A percentile compares a stretch with the other conserved stretches of the same genome.
Conservation (phyloP, 1,140 invertebrate genomes). For the Laodelphax striatellus region DNA sequence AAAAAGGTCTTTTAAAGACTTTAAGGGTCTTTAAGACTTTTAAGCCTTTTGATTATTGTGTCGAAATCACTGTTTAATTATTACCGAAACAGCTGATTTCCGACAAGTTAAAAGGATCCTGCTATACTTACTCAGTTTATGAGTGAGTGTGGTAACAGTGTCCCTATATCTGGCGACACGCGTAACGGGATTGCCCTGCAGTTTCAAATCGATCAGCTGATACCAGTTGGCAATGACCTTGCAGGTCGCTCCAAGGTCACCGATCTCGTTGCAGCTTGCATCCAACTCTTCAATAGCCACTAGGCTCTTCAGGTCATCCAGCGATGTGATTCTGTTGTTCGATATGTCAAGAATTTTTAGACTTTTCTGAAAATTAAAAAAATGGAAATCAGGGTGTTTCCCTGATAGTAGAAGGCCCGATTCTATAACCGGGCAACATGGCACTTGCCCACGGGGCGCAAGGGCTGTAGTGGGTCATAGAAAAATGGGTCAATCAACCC, state of each 20-base stretch:
- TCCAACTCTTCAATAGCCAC: slow-evolving; percentile 32
- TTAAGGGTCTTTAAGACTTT: no score
- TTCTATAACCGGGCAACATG: no score
- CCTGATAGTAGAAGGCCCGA: no score
- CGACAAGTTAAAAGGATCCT: no score
- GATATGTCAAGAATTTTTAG: slow-evolving; percentile 38
- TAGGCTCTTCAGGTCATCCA: slow-evolving; percentile 33
- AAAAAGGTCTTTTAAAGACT: no score
- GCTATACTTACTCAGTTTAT: background rate
- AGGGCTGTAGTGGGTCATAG: no score
- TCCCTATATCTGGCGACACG: slow-evolving; percentile 47
- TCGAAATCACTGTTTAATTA: no score
- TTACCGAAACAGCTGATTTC: no score
- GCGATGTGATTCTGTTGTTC: slow-evolving; percentile 34
- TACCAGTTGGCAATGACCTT: slow-evolving; percentile 38
- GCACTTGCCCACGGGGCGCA: no score
- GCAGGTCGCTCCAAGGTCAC: slow-evolving; percentile 35
- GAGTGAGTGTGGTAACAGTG: background rate
- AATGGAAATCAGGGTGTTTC: no score
- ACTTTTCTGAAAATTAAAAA: slow-evolving; percentile 13
- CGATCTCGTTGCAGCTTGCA: slow-evolving; percentile 37
- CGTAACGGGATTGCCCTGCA: slow-evolving; percentile 47
- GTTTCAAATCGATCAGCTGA: slow-evolving; percentile 38
- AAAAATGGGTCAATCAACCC: no score
- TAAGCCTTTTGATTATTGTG: no score